These are phyloP conservation scores for Sphenopsis melanotis DNA, from an alignment of 2,797 vertebrate species.

Conservation along the genomic window DNA sequence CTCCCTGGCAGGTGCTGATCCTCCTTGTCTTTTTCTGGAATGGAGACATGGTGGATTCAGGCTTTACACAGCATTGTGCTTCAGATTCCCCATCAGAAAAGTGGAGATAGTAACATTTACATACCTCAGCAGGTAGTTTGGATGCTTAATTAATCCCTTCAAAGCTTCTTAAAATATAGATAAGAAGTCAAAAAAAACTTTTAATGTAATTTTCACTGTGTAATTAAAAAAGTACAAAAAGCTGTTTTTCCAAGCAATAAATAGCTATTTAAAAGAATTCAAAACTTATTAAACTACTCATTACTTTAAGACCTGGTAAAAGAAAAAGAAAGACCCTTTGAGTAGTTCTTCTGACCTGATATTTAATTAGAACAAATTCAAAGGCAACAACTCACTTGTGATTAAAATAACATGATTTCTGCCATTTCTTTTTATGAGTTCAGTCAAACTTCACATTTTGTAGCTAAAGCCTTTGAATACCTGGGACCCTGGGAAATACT, in stretches of 20 bases:
- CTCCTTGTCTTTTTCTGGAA: slow-evolving; percentile 3
- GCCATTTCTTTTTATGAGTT: not conserved
- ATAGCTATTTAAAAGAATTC: not conserved
- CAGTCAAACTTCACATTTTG: not conserved
- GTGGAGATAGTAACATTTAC: not conserved
- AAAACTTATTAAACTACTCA: slow-evolving; percentile 9
- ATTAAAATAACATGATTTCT: not conserved
- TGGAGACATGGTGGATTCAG: not conserved
- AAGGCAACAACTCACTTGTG: not conserved
- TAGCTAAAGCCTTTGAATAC: not conserved
- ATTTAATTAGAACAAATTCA: slow-evolving; percentile 28
- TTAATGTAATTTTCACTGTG: not conserved
- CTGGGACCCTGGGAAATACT: not conserved
- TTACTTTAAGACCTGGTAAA: not conserved
- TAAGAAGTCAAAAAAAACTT: not conserved
- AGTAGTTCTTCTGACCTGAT: not conserved
- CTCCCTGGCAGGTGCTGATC: not conserved
- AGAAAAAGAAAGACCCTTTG: not conserved
- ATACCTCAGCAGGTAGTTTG: slow-evolving; percentile 10
- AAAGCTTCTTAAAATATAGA: slow-evolving; percentile 40
- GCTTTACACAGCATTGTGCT: not conserved
- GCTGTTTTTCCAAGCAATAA: slow-evolving; percentile 23
- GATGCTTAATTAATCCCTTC: slow-evolving; percentile 45
- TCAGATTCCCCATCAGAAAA: slow-evolving; percentile 5
- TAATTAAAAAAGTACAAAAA: slow-evolving; percentile 33